phyloP scores from a whole-genome alignment of 2,113 vertebrate species.

The Loxodonta africana region DNA sequence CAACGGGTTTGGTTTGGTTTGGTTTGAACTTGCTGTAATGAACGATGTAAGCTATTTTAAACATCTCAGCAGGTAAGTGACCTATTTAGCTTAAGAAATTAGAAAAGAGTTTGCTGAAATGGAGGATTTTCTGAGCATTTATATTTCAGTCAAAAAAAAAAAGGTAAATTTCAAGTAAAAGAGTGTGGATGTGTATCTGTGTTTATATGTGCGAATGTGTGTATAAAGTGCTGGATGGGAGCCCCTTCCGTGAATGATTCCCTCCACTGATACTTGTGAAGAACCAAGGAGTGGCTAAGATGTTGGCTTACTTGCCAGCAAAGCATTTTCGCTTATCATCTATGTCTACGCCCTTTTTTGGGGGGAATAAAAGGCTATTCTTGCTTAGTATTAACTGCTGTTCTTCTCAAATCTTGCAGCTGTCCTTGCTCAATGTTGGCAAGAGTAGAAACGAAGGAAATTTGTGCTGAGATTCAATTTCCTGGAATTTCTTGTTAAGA shows the following conservation, averaged over 20 bases:
- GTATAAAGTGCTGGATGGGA: not conserved
- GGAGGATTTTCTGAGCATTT: not conserved
- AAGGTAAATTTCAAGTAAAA: not conserved
- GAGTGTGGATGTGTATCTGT: not conserved
- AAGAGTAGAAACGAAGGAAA: not conserved
- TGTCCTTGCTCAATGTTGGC: not conserved
- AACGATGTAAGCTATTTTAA: not conserved
- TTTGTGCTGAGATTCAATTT: not conserved
- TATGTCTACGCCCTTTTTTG: not conserved
- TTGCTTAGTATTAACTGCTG: not conserved
- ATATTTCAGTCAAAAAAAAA: conserved; percentile 1
- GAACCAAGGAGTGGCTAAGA: not conserved
- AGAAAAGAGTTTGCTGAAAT: not conserved
- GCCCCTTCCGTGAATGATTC: not conserved
- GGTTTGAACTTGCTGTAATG: not conserved
- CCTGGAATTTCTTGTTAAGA: not conserved
- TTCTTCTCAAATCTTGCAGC: conserved; percentile 14
- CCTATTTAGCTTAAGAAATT: not conserved
- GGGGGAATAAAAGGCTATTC: not conserved
- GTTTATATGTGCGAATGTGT: not conserved
- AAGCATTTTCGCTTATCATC: not conserved
- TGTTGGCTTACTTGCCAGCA: not conserved
- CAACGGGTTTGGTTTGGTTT: too few species aligned
- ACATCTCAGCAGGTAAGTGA: not conserved
- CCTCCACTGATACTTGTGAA: not conserved